Base-by-base conservation (phyloP, 30 jellyfish, hydroid and myxozoan species). In the Aurelia aurita complex sp. Pacific region DNA sequence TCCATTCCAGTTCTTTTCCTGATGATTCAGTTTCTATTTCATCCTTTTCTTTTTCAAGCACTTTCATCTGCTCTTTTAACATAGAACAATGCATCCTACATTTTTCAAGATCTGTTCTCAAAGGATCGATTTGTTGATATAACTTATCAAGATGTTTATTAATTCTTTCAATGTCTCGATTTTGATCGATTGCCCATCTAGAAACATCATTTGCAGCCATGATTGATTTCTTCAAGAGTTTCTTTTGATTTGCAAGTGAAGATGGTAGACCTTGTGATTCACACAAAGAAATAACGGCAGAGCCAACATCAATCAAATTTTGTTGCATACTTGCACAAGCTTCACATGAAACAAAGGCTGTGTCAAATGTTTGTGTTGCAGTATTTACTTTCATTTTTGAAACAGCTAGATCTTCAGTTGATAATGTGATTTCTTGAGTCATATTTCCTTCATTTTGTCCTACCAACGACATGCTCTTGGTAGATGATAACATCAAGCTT, bases 181-280 rank as follows among this genome's bases (percentile, higher is more conserved):
- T 86, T 69, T 86, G 98, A 52, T 86, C 98, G 3, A 68, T 81
- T 33, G 91, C 65, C 98, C 98, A 92, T 43, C 88, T 74, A 10
- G 78, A 43, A 12, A 87, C 91, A 84, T 92, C 96, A 12, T 83
- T 29, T 34, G 92, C 91, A 17, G 95, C 90, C 98, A 92, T 86
- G 15, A 79, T 77, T 14, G 93, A 80, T 46, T 92, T 71, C 83
- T 79, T 80, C 70, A 85, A 54, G 34, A 81, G 73, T 46, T 76
- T 81, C 67, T 92, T 86, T 81, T 92, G 96, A 54, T 81, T 92
- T 16, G 96, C 88, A 19, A 92, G 81, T 50, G 94, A 71, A 10
- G 98, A 92, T 15, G 92, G 97, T 68, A 92, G 83, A n/a, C 94
- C 96, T 67, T 92, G 98, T 23, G 96, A 79, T 59, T 92, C 98